Evolutionary conservation across 2,113 vertebrate species (phyloP).

Genomic region (Saccopteryx bilineata): DNA sequence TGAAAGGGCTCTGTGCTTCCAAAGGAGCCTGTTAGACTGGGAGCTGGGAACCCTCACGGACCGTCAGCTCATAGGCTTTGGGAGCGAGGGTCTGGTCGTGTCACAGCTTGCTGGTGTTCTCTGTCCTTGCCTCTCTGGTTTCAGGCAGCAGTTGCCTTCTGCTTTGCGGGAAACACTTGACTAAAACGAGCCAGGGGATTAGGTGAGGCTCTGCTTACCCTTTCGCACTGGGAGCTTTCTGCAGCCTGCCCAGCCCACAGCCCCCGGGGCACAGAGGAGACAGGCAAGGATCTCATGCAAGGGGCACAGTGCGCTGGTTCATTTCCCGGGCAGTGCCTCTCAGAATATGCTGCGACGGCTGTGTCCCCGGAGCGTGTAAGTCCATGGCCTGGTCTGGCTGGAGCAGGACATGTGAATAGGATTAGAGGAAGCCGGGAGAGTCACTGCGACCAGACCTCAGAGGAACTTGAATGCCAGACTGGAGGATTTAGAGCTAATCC

Average conservation of each 20-base stretch:
- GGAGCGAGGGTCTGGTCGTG: neutral
- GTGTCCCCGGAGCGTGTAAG: neutral
- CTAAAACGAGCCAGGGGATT: neutral
- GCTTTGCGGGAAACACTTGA: neutral
- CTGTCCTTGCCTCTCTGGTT: neutral
- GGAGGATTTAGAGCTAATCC: neutral
- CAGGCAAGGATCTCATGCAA: neutral
- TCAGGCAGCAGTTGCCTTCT: neutral
- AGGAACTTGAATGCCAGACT: neutral
- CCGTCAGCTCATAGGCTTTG: neutral
- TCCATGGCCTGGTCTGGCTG: neutral
- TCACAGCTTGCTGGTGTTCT: neutral
- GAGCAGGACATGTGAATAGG: neutral
- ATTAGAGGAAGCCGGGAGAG: neutral
- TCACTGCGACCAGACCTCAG: neutral
- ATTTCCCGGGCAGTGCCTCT: neutral
- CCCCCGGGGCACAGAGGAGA: neutral
- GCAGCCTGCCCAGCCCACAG: neutral
- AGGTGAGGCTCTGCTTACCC: neutral
- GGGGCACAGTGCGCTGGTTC: fast-evolving
- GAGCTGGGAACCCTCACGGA: neutral
- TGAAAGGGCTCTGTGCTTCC: neutral
- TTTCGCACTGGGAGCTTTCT: neutral
- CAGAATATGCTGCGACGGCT: neutral
- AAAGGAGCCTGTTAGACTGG: neutral